phyloP scores from a whole-genome alignment of 2,113 vertebrate species.

The Cardinalis cardinalis region DNA sequence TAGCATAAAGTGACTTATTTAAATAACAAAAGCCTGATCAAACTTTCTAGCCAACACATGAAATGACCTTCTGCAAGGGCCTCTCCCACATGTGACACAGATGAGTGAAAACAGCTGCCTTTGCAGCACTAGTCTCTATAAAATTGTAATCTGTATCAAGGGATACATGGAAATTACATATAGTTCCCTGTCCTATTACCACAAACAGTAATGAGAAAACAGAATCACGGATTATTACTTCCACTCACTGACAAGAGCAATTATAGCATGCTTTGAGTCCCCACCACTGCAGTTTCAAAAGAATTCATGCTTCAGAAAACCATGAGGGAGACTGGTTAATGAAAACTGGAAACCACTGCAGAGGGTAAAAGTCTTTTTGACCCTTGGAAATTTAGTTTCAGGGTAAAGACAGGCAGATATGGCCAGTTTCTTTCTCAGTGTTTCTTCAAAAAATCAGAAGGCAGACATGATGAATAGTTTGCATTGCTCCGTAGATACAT shows the following conservation, averaged over 20 bases:
- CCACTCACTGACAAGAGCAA: neutral
- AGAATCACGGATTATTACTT: conserved; percentile 2
- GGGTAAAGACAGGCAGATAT: neutral
- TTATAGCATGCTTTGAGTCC: neutral
- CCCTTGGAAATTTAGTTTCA: neutral
- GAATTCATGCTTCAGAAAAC: neutral
- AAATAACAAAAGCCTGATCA: neutral
- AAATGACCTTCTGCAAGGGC: conserved; percentile 3
- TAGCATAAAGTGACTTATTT: neutral
- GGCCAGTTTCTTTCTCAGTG: neutral
- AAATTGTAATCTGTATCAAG: conserved; percentile 18
- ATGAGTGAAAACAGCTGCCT: neutral
- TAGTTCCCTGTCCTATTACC: conserved; percentile 17
- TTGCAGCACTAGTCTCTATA: neutral
- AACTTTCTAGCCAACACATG: neutral
- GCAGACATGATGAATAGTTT: neutral
- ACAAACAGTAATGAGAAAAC: conserved; percentile 51
- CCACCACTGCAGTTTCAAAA: neutral
- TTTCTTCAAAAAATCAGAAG: neutral
- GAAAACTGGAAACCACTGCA: neutral
- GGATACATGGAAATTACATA: conserved; percentile 41
- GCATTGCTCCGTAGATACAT: neutral
- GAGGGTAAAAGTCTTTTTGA: neutral
- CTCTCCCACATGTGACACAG: neutral
- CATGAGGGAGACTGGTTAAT: neutral